A percentile compares a stretch with the other conserved stretches of the same genome.
Conservation (phyloP, 2,113 vertebrate species). For the Syngnathus floridae region DNA sequence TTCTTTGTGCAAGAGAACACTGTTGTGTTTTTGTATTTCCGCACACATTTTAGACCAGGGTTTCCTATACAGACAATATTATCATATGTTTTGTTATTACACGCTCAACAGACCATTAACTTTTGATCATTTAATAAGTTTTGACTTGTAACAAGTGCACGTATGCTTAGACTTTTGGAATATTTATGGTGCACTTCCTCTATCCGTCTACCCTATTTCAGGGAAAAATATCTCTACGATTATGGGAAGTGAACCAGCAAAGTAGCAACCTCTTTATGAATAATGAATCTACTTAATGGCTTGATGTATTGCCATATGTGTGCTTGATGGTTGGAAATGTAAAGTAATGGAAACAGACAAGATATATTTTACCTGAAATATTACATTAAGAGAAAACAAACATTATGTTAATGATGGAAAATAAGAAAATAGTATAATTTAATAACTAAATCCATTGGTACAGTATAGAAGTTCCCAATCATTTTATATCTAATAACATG, state of each 20-base stretch:
- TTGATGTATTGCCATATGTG: constrained; percentile 45
- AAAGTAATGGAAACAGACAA: constrained; percentile 38
- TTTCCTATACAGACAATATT: background rate
- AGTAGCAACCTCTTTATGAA: constrained; percentile 69
- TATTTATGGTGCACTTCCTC: constrained; percentile 65
- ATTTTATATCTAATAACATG: too few relatives aligned
- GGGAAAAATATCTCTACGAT: constrained; percentile 53
- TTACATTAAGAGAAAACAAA: constrained; percentile 6
- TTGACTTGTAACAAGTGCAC: constrained; percentile 12
- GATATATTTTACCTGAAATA: constrained; percentile 37
- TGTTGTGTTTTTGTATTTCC: background rate
- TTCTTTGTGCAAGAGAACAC: constrained; percentile 6
- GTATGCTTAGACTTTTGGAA: constrained; percentile 31
- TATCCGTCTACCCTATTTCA: constrained; percentile 33
- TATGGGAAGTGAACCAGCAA: constrained; percentile 66
- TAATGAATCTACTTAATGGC: constrained; percentile 69
- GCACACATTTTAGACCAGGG: background rate
- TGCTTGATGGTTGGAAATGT: constrained; percentile 53
- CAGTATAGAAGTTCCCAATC: too few relatives aligned
- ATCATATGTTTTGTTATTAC: constrained; percentile 6
- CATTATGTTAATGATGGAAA: background rate
- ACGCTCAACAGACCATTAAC: background rate
- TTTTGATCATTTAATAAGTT: constrained; percentile 1
- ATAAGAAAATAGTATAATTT: background rate
- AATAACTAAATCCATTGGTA: background rate